Evolutionary conservation across 1,140 invertebrate genomes (phyloP).

Genomic region (Ostrea denselamellosa): DNA sequence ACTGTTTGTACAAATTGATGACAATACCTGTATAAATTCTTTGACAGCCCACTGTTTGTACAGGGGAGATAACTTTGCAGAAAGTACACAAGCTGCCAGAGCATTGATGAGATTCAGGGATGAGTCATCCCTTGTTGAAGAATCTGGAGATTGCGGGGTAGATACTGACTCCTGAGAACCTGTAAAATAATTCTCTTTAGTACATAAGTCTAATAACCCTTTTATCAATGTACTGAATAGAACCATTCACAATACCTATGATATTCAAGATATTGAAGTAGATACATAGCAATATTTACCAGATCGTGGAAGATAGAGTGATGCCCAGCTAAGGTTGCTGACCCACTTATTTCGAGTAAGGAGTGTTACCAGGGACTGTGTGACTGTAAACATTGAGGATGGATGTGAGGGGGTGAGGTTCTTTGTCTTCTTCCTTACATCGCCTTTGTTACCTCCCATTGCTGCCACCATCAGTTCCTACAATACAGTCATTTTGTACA

Average conservation of each 20-base stretch:
- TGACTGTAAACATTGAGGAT: constrained; percentile 81
- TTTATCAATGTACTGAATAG: too few relatives aligned
- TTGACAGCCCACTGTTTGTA: constrained; percentile 84
- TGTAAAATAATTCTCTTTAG: not conserved
- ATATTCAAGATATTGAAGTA: not conserved
- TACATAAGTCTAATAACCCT: not conserved
- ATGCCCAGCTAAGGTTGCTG: constrained; percentile 46
- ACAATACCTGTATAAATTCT: constrained; percentile 79
- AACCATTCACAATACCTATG: not conserved
- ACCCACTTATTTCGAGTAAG: constrained; percentile 74
- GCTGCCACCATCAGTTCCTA: constrained; percentile 82
- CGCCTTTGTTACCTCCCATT: constrained; percentile 72
- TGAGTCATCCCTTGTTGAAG: constrained; percentile 66
- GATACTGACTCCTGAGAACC: not conserved
- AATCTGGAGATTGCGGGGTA: not conserved
- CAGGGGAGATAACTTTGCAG: constrained; percentile 78
- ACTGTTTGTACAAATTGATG: constrained; percentile 77
- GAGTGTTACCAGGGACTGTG: constrained; percentile 83
- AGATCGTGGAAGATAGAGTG: too few relatives aligned
- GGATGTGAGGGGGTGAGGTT: constrained; percentile 39
- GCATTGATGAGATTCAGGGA: constrained; percentile 83
- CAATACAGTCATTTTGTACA: not conserved
- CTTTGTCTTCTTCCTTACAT: constrained; percentile 49
- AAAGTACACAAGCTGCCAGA: constrained; percentile 83
- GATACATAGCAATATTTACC: not conserved